phyloP scores from a whole-genome alignment of 2,797 vertebrate species.

The Gambusia yucatana region DNA sequence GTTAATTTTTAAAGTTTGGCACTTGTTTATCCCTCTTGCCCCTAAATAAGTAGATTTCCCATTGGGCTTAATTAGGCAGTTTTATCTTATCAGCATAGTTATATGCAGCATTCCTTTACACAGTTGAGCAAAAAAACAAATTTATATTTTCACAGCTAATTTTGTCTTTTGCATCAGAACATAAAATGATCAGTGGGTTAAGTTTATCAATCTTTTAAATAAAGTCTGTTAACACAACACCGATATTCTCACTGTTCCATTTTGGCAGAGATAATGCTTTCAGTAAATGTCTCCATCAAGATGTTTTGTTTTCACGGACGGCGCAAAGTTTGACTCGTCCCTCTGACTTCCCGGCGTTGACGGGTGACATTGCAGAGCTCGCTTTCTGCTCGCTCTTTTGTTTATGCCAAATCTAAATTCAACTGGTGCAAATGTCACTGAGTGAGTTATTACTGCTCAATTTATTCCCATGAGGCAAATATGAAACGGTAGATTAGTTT shows the following conservation, averaged over 20 bases:
- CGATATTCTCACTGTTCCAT: not conserved
- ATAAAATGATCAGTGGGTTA: not conserved
- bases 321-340: conserved; percentile 17
- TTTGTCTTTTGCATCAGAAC: not conserved
- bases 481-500: conserved; percentile 17
- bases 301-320: conserved; percentile 21
- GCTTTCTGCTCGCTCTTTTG: conserved; percentile 13
- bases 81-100: conserved; percentile 24
- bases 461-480: conserved; percentile 24
- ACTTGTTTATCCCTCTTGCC: not conserved
- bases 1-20: not conserved
- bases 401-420: conserved; percentile 43
- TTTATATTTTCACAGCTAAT: not conserved
- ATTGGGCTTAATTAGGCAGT: conserved; percentile 33
- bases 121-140: not conserved
- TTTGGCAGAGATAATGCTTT: conserved; percentile 12
- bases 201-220: conserved; percentile 7
- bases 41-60: not conserved
- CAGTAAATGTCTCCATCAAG: conserved; percentile 22
- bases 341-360: conserved; percentile 31
- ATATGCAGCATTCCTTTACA: not conserved
- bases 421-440: conserved; percentile 25
- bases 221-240: conserved; percentile 1
- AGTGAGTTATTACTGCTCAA: conserved; percentile 36
- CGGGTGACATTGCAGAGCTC: conserved; percentile 29